Evolutionary conservation across 1,140 invertebrate species (phyloP), one percentile per base, ranked within the genome.

Genomic region (Hyles euphorbiae): DNA sequence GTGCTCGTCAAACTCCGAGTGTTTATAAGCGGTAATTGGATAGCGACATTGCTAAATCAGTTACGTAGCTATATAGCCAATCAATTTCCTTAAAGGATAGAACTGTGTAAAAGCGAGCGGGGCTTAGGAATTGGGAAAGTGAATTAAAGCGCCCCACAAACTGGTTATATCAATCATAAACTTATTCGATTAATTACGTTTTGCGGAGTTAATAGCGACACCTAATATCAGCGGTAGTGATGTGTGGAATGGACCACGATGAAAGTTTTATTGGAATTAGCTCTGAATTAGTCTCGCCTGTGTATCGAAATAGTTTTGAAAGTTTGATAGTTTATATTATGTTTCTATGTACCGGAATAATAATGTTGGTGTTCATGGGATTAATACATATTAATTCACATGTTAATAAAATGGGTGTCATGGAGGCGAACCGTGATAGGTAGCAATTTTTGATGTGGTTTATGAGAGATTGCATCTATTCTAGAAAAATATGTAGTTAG

Each of bases 111-210:
- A 86, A 78, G 83, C 81, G 68, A 54, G 61, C 49, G 68, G 66
- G 69, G 63, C 68, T 75, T 72, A 78, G 79, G 75, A 87, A 88
- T 87, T 84, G 82, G 80, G 83, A 84, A 88, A 88, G 79, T 88
- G 83, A 88, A 88, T 88, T 88, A 86, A 58, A 83, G 80, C 81
- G 73, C 82, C 81, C 81, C 83, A 68, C 81, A 88, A 88, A 88
- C 85, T 88, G 86, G 86, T 88, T 88, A 88, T 88, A 88, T 88
- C 86, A 88, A 88, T 88, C 86, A 88, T 88, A 88, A 88, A 88
- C 81, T 88, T 88, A 88, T 88, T 88, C 86, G 82, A 88, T 88
- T 88, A 88, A 88, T 88, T 88, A 88, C 86, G 83, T 88, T 88
- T 88, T 88, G 86, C 83, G 86, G 83, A 87, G 83, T 88, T 88